A percentile compares a stretch with the other conserved stretches of the same genome.
Evolutionary conservation across 2,888 invertebrate genomes (phyloP).

Genomic region (Coleophora deauratella): DNA sequence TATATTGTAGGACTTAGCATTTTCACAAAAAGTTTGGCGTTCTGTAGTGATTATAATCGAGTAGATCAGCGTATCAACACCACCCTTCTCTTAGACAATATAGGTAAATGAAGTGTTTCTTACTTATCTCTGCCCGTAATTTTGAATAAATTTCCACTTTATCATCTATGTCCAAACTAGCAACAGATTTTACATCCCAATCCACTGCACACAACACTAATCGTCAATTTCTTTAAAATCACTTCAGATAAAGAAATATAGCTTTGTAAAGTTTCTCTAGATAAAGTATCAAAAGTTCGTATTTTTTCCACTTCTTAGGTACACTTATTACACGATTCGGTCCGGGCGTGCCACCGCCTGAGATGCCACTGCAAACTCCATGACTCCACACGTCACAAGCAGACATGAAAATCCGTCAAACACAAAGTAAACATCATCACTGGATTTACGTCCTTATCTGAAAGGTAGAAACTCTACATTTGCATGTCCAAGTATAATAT

Average conservation of each 20-base stretch:
- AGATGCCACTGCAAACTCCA: constrained; percentile 67
- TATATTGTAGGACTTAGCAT: too few relatives aligned
- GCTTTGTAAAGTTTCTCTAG: neutral
- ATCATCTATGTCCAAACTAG: constrained; percentile 13
- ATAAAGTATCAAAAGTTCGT: constrained; percentile 10
- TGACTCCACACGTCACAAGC: constrained; percentile 63
- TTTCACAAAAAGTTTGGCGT: too few relatives aligned
- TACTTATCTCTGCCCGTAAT: constrained; percentile 38
- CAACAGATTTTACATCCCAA: constrained; percentile 12
- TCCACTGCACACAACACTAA: constrained; percentile 18
- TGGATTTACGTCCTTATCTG: constrained; percentile 30
- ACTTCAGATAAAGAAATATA: neutral
- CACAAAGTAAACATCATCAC: constrained; percentile 21
- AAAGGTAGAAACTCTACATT: constrained; percentile 28
- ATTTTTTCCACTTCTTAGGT: constrained; percentile 39
- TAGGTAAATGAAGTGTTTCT: constrained; percentile 8
- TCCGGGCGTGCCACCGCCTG: constrained; percentile 65
- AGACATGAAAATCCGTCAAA: constrained; percentile 60
- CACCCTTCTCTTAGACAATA: too few relatives aligned
- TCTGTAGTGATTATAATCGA: too few relatives aligned
- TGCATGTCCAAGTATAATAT: constrained; percentile 17
- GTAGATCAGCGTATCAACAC: too few relatives aligned
- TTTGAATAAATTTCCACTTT: constrained; percentile 45
- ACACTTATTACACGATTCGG: constrained; percentile 49
- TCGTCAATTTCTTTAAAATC: constrained; percentile 1